A percentile compares a stretch with the other conserved stretches of the same genome.
These are phyloP conservation scores for Procapra przewalskii DNA, from an alignment of 2,113 vertebrate genomes.

Conservation along the genomic window DNA sequence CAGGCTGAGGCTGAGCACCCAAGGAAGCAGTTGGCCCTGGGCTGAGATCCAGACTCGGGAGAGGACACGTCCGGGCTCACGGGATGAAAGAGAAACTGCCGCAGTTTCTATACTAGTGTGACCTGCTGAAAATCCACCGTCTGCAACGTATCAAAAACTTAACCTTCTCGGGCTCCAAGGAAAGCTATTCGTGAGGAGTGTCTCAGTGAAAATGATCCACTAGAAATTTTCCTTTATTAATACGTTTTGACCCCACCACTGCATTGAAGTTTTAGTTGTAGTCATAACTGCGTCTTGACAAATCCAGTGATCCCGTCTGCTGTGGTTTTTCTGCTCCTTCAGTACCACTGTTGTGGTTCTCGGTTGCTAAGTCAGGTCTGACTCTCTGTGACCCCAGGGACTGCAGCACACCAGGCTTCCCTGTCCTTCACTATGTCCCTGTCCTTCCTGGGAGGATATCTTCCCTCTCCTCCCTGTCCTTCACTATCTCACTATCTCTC, in stretches of 20 bases:
- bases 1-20: neutral
- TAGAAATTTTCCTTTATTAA: neutral
- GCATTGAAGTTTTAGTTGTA: neutral
- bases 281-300: neutral
- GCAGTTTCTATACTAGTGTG: neutral
- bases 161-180: neutral
- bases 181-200: neutral
- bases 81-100: neutral
- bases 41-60: neutral
- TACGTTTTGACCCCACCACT: neutral
- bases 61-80: neutral
- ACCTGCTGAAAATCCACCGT: neutral
- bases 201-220: accelerated
- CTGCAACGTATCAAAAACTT: neutral
- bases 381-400: neutral
- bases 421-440: neutral
- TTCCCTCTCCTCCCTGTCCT: neutral
- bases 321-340: neutral
- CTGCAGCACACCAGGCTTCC: neutral
- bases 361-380: too few relatives aligned
- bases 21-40: too few relatives aligned
- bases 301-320: neutral
- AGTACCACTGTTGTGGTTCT: neutral
- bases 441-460: neutral
- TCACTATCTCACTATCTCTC: neutral